These are phyloP conservation scores for Liparis tanakae DNA, from an alignment of 2,797 vertebrate species.

Conservation along the genomic window DNA sequence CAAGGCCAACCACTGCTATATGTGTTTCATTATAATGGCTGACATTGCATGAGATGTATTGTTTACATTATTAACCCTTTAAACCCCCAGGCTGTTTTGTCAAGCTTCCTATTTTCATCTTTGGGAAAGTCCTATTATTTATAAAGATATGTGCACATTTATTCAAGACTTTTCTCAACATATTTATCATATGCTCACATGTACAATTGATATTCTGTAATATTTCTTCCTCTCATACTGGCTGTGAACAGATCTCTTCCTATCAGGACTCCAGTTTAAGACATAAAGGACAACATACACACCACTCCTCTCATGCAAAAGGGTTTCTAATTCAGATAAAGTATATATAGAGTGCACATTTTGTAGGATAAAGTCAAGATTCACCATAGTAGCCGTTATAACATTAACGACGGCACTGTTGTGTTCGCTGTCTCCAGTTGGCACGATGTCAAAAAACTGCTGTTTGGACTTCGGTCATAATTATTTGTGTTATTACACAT, in stretches of 20 bases:
- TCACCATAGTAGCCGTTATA: background rate
- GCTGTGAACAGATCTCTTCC: background rate
- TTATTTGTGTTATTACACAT: background rate
- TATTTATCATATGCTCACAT: background rate
- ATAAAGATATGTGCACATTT: background rate
- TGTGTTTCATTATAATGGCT: conserved; percentile 27
- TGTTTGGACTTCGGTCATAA: background rate
- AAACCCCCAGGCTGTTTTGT: background rate
- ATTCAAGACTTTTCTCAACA: background rate
- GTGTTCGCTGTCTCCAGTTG: background rate
- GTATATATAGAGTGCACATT: too few species aligned
- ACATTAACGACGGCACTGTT: background rate
- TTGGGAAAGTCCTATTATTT: background rate
- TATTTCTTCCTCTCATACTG: background rate
- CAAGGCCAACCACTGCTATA: background rate
- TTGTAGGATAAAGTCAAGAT: too few species aligned
- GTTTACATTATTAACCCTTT: conserved; percentile 33
- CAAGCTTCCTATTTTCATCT: background rate
- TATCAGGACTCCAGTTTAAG: background rate
- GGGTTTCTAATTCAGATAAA: background rate
- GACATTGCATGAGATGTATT: conserved; percentile 5
- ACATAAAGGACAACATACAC: background rate
- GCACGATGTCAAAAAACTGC: background rate
- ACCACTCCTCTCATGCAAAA: background rate
- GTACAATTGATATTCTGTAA: background rate